Base-by-base conservation (phyloP, 2,113 vertebrate species). In the Ceratotherium simum region DNA sequence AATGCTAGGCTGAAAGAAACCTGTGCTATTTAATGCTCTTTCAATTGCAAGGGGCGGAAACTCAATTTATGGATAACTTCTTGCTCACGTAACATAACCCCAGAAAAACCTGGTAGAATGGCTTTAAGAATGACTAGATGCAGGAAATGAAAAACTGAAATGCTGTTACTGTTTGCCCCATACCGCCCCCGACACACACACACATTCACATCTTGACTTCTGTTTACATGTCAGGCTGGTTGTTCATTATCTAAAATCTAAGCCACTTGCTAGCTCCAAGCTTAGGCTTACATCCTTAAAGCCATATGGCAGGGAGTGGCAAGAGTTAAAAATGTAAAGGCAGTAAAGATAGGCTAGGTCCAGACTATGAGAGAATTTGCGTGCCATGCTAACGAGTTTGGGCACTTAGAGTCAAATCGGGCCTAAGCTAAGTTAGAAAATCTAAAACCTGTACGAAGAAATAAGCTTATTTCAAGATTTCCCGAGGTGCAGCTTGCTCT, bases 231-330 rank as follows among this genome's bases (percentile, higher is more conserved):
- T 91, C 58, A 72, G 54, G 27, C 70, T 87, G 4, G 9, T 42
- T 91, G 33, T 21, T 54, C 54, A 46, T 60, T 70, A 84, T 31
- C 75, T 96, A 94, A 92, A 94, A 82, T 60, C 8, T 46, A 94
- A 94, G 25, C 69, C 62, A 87, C 36, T 70, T 65, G 42, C 48
- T 82, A 75, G 48, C 72, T 88, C 33, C n/a, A 75, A 84, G 23
- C 4, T 89, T 86, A 92, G 23, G 60, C 54, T 89, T 58, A 95
- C 51, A 46, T 54, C 65, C 27, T 64, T 94, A 64, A 95, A 65
- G 36, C 21, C 31, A 7, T 7, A 93, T 84, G 14, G 31, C 60
- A 91, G 20, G 31, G 11, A 92, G 39, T 51, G 9, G 36, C 80
- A 88, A 91, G 56, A 64, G 25, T 81, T 65, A 39, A 87, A 93